Evolutionary conservation across 2,113 vertebrate genomes (phyloP).

Genomic region (Tympanuchus pallidicinctus): DNA sequence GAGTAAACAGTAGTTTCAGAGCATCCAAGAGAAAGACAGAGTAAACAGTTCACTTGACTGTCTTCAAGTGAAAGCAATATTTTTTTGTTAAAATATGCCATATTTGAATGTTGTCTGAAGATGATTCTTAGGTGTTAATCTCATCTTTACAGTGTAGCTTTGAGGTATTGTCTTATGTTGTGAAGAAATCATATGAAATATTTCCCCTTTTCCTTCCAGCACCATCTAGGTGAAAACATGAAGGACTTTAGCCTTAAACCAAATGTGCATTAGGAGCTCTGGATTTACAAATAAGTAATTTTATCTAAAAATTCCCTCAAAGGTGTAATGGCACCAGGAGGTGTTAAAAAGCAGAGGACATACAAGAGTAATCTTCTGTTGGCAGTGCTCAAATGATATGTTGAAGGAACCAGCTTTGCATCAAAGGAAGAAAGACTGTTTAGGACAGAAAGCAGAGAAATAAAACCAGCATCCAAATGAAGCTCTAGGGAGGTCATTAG

Average conservation of each 20-base stretch:
- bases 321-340: background rate
- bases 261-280: background rate
- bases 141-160: background rate
- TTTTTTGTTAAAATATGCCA: background rate
- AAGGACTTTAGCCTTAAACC: background rate
- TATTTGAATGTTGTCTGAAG: background rate
- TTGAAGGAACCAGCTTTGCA: background rate
- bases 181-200: background rate
- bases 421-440: background rate
- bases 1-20: background rate
- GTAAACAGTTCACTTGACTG: background rate
- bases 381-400: background rate
- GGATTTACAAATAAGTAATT: background rate
- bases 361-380: background rate
- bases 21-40: background rate
- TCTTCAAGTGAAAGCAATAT: background rate
- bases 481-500: background rate
- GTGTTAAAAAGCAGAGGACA: background rate
- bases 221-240: background rate
- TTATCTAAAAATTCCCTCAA: background rate
- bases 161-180: background rate
- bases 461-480: background rate
- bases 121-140: background rate
- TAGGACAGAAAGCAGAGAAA: background rate
- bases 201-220: background rate